These are phyloP conservation scores for Athalia cordata DNA, from an alignment of 2,888 invertebrate genomes.

Conservation along the genomic window DNA sequence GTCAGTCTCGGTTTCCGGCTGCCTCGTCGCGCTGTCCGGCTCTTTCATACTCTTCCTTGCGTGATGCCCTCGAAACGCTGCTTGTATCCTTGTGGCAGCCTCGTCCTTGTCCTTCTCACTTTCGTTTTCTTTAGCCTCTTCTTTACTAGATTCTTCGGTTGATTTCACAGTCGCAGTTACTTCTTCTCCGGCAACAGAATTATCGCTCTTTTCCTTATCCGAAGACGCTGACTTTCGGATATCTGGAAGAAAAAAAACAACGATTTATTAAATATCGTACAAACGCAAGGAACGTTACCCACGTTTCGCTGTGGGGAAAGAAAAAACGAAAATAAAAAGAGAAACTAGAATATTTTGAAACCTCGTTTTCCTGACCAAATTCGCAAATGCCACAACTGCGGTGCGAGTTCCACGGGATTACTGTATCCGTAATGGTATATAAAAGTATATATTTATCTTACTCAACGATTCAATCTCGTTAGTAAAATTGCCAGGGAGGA, in stretches of 20 bases:
- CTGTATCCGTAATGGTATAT: background rate
- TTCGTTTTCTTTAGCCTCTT: conserved; percentile 51
- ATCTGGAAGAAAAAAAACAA: conserved; percentile 49
- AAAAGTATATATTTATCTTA: conserved; percentile 7
- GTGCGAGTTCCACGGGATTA: background rate
- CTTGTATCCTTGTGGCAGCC: conserved; percentile 93
- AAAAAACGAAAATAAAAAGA: no score
- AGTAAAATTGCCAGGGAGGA: background rate
- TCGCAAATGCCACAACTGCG: no score
- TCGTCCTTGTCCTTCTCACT: conserved; percentile 69
- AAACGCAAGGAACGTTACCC: no score
- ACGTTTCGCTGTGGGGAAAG: no score
- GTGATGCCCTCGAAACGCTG: conserved; percentile 89
- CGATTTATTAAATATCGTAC: background rate
- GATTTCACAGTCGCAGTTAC: conserved; percentile 45
- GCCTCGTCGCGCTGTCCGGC: conserved; percentile 69
- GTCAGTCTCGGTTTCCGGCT: conserved; percentile 71
- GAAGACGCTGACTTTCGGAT: conserved; percentile 53
- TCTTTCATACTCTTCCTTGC: conserved; percentile 85
- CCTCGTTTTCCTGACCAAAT: no score
- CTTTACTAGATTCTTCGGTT: conserved; percentile 50
- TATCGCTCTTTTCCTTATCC: conserved; percentile 44
- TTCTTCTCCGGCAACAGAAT: background rate
- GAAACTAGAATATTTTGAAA: no score
- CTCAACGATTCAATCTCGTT: conserved; percentile 37